Percentiles rank a stretch among this genome's conserved stretches.
These are phyloP conservation scores for Simalia tracyae DNA, from an alignment of 2,797 vertebrate species.

Conservation along the genomic window DNA sequence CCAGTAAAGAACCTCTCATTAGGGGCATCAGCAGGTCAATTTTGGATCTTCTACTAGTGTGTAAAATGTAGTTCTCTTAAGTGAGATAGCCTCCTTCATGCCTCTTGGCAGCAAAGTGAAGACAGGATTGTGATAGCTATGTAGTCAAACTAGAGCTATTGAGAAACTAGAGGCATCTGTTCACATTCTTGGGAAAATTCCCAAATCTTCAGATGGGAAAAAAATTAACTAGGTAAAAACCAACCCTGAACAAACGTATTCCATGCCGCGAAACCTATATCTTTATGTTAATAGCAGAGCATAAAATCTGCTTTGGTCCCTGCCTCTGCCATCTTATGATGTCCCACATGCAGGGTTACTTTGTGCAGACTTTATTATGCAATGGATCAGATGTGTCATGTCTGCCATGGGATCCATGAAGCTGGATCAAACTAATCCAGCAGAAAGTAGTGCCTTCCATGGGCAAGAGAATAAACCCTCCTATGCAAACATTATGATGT, in stretches of 20 bases:
- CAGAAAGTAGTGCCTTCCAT: background rate
- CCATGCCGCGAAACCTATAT: background rate
- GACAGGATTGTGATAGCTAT: background rate
- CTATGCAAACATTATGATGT: background rate
- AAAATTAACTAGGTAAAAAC: background rate
- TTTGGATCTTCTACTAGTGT: rapidly evolving
- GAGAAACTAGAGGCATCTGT: background rate
- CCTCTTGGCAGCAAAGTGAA: background rate
- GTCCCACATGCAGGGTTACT: background rate
- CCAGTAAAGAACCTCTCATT: background rate
- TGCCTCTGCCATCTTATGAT: background rate
- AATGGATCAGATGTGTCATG: background rate
- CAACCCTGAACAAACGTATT: background rate
- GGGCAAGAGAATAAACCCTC: background rate
- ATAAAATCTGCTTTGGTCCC: background rate
- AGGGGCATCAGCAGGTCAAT: background rate
- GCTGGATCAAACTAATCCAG: background rate
- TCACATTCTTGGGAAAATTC: background rate
- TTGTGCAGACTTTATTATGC: background rate
- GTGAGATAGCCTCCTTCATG: rapidly evolving
- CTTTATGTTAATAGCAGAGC: background rate
- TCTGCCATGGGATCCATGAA: background rate
- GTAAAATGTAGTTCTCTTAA: background rate
- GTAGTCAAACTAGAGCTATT: background rate
- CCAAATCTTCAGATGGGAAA: background rate